phyloP scores from a whole-genome alignment of 1,140 invertebrate species.

The Eufriesea mexicana region DNA sequence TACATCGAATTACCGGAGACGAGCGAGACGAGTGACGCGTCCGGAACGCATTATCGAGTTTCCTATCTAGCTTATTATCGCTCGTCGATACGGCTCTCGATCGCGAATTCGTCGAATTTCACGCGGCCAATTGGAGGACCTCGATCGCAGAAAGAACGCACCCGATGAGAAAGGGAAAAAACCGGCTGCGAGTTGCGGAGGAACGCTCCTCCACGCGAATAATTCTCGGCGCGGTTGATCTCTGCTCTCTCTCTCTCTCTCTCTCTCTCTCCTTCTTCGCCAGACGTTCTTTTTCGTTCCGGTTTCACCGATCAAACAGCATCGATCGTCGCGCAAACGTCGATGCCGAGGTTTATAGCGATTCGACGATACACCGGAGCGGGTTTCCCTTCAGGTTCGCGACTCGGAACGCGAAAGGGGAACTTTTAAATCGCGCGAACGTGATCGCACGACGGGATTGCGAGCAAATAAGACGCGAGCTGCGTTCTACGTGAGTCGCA shows the following conservation, averaged over 20 bases:
- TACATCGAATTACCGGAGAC: slow-evolving; percentile 31
- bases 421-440: slow-evolving; percentile 64
- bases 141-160: neutral
- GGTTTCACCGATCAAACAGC: neutral
- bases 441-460: slow-evolving; percentile 42
- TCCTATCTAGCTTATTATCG: slow-evolving; percentile 36
- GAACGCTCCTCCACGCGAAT: neutral
- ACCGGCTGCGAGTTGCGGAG: neutral
- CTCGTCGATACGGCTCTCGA: neutral
- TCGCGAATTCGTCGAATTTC: slow-evolving; percentile 14
- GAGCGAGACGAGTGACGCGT: slow-evolving; percentile 6
- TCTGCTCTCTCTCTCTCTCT: neutral
- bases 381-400: slow-evolving; percentile 37
- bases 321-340: neutral
- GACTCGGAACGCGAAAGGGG: slow-evolving; percentile 24
- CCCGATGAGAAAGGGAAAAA: neutral
- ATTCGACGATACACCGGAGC: slow-evolving; percentile 9
- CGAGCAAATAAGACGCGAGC: slow-evolving; percentile 18
- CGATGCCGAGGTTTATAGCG: slow-evolving; percentile 1
- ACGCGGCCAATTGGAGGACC: neutral
- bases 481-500: slow-evolving; percentile 12
- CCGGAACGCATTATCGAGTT: slow-evolving; percentile 33
- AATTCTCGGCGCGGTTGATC: neutral
- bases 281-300: neutral
- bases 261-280: too few relatives aligned